Evolutionary conservation across 2,888 invertebrate species (phyloP).

Genomic region (Aromia moschata): DNA sequence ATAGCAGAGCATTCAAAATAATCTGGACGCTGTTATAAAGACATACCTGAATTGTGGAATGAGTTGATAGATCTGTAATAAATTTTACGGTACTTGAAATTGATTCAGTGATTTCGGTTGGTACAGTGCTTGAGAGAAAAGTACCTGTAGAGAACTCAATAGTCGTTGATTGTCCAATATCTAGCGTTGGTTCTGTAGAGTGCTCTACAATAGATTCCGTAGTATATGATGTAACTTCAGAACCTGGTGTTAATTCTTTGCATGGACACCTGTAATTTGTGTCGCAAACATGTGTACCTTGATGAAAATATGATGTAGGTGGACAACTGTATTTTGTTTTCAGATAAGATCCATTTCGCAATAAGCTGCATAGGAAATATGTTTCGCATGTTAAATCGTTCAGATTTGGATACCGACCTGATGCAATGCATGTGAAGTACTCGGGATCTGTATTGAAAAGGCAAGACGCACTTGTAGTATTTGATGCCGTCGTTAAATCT

Average conservation of each 20-base stretch:
- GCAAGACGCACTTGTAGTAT: no score
- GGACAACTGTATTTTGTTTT: slow-evolving; percentile 50
- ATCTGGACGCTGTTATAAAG: slow-evolving; percentile 3
- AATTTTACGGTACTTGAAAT: background rate
- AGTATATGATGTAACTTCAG: slow-evolving; percentile 9
- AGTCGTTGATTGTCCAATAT: background rate
- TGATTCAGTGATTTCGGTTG: background rate
- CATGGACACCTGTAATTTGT: slow-evolving; percentile 38
- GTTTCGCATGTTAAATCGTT: slow-evolving; percentile 52
- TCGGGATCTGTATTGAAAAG: no score
- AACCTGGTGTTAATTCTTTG: no score
- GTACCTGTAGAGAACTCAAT: no score
- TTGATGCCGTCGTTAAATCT: no score
- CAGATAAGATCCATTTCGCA: slow-evolving; percentile 48
- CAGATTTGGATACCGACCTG: slow-evolving; percentile 62
- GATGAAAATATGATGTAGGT: slow-evolving; percentile 38
- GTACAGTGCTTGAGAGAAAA: no score
- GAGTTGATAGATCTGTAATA: no score
- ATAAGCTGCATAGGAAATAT: slow-evolving; percentile 44
- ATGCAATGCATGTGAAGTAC: slow-evolving; percentile 46
- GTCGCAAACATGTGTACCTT: slow-evolving; percentile 32
- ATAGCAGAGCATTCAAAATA: no score
- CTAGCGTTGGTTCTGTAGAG: background rate
- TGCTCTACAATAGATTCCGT: slow-evolving; percentile 1
- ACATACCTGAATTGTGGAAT: slow-evolving; percentile 30